Conservation (phyloP, 2,888 invertebrate species). For the Seladonia tumulorum region DNA sequence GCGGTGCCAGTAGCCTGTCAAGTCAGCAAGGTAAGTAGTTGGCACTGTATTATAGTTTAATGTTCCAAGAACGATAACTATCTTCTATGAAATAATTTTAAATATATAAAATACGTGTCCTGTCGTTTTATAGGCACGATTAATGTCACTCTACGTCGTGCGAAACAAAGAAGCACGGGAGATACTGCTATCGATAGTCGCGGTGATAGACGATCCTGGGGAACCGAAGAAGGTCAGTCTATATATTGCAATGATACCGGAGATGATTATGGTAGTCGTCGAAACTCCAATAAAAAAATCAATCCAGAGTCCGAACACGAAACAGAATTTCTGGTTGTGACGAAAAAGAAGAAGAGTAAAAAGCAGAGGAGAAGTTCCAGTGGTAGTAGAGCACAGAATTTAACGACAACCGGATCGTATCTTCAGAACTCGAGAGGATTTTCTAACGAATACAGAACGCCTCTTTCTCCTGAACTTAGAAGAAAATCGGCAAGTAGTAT, state of each 20-base stretch:
- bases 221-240: slow-evolving; percentile 87
- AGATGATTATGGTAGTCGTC: slow-evolving; percentile 78
- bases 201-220: slow-evolving; percentile 88
- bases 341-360: slow-evolving; percentile 90
- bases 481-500: slow-evolving; percentile 91
- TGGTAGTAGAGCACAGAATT: slow-evolving; percentile 82
- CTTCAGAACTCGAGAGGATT: slow-evolving; percentile 81
- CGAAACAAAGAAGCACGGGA: slow-evolving; percentile 81
- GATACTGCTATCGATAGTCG: slow-evolving; percentile 80
- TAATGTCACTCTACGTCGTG: slow-evolving; percentile 78
- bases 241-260: slow-evolving; percentile 84
- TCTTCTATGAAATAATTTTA: not conserved
- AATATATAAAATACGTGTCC: slow-evolving; percentile 1
- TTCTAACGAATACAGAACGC: slow-evolving; percentile 79
- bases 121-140: slow-evolving; percentile 68
- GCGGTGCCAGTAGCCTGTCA: slow-evolving; percentile 80
- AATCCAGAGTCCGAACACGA: slow-evolving; percentile 81
- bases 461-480: slow-evolving; percentile 83
- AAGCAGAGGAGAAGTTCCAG: slow-evolving; percentile 86
- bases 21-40: slow-evolving; percentile 79
- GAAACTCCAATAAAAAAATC: slow-evolving; percentile 79
- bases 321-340: slow-evolving; percentile 93
- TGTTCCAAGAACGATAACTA: not conserved
- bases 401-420: slow-evolving; percentile 79
- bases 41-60: not conserved